phyloP scores from a whole-genome alignment of 2,797 vertebrate species.

The Philypnodon macrostomus region DNA sequence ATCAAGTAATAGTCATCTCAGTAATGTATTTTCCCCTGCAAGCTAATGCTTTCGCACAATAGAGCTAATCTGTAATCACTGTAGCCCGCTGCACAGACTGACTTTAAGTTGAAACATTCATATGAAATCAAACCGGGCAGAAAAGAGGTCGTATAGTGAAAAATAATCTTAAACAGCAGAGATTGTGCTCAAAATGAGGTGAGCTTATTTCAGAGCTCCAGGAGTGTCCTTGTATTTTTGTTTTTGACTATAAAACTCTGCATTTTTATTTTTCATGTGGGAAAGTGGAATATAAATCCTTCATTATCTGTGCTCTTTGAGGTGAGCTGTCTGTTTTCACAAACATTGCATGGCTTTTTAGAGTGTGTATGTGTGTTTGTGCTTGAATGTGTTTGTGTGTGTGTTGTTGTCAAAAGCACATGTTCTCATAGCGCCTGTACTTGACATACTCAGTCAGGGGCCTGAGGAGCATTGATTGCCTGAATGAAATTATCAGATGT shows the following conservation, averaged over 20 bases:
- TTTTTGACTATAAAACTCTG: conserved; percentile 33
- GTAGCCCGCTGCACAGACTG: conserved; percentile 2
- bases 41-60: background rate
- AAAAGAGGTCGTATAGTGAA: conserved; percentile 17
- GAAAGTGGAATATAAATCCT: too few species aligned
- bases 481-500: conserved; percentile 74
- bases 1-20: conserved; percentile 5
- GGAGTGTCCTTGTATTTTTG: conserved; percentile 42
- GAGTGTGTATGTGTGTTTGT: too few species aligned
- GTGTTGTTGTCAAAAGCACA: conserved; percentile 53
- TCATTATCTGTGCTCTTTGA: conserved; percentile 57
- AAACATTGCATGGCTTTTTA: background rate
- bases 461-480: conserved; percentile 63
- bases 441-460: conserved; percentile 21
- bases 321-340: conserved; percentile 22
- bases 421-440: conserved; percentile 41
- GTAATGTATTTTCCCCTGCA: conserved; percentile 8
- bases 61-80: conserved; percentile 6
- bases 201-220: conserved; percentile 17
- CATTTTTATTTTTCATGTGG: too few species aligned
- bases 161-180: conserved; percentile 4
- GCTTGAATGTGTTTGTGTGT: conserved; percentile 13
- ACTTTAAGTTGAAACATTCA: conserved; percentile 24
- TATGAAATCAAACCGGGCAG: conserved; percentile 24
- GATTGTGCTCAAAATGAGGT: conserved; percentile 35